Conservation (phyloP, 2,888 invertebrate species). For the Pandemis corylana region DNA sequence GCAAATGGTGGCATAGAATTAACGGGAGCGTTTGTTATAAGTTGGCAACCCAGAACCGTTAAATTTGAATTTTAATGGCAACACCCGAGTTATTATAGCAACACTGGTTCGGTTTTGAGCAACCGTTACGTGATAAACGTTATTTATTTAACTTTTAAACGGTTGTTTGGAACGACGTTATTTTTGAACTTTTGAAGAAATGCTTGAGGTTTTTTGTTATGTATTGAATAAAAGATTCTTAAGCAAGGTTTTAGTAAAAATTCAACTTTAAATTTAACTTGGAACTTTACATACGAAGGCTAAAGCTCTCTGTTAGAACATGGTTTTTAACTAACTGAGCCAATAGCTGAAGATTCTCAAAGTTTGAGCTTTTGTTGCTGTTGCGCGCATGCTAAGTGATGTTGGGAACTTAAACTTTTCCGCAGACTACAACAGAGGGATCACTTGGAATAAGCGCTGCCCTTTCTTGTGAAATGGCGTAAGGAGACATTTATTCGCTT, state of each 20-base stretch:
- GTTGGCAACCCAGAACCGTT: conserved; percentile 45
- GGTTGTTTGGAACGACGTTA: conserved; percentile 10
- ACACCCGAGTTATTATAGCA: conserved; percentile 45
- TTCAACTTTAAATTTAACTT: conserved; percentile 7
- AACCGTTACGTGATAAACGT: conserved; percentile 11
- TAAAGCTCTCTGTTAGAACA: conserved; percentile 12
- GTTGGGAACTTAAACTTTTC: conserved; percentile 14
- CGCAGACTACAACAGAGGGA: neutral
- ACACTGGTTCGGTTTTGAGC: conserved; percentile 48
- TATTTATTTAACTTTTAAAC: conserved; percentile 28
- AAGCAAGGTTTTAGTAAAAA: neutral
- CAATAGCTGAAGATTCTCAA: conserved; percentile 25
- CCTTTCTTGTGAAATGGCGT: neutral
- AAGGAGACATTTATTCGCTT: neutral
- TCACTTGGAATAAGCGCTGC: neutral
- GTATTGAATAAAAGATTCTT: neutral
- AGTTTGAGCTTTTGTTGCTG: conserved; percentile 24
- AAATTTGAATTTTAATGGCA: conserved; percentile 54
- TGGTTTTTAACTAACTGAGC: conserved; percentile 28
- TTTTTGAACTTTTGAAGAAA: neutral
- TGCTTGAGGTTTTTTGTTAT: neutral
- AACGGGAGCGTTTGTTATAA: conserved; percentile 44
- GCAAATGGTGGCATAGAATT: conserved; percentile 42
- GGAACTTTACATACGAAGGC: neutral
- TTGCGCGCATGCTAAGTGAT: conserved; percentile 24